Evolutionary conservation across 1,140 invertebrate species (phyloP).

Genomic region (Nautilus pompilius): DNA sequence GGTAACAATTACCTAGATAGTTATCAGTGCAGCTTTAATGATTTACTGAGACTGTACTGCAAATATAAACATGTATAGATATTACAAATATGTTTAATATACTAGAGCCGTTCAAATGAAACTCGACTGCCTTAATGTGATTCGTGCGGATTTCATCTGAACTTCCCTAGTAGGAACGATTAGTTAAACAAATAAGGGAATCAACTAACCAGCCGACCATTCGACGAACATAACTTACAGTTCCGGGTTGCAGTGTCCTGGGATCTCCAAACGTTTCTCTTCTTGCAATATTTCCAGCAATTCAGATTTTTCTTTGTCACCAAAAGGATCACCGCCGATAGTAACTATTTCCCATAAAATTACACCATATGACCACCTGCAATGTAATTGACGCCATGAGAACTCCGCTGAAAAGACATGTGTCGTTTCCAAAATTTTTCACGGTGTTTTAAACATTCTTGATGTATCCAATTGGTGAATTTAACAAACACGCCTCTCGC

Average conservation of each 20-base stretch:
- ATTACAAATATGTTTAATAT: neutral
- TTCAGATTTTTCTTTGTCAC: neutral
- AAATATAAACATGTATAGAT: neutral
- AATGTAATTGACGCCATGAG: too few relatives aligned
- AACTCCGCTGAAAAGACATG: too few relatives aligned
- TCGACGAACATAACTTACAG: neutral
- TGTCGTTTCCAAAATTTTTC: too few relatives aligned
- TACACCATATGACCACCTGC: neutral
- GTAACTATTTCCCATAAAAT: neutral
- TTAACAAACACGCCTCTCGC: too few relatives aligned
- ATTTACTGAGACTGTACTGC: neutral
- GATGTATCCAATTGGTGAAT: too few relatives aligned
- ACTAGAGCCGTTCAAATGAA: neutral
- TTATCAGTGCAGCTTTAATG: too few relatives aligned
- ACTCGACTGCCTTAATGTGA: neutral
- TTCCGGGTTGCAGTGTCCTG: neutral
- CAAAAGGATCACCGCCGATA: constrained; percentile 1
- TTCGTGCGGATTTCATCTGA: neutral
- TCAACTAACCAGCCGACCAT: neutral
- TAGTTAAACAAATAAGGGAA: neutral
- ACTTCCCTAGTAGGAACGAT: neutral
- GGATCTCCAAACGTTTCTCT: constrained; percentile 1
- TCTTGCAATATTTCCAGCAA: neutral
- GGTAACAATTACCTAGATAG: too few relatives aligned
- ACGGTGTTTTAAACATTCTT: too few relatives aligned